A percentile compares a stretch with the other conserved stretches of the same genome.
Evolutionary conservation across 2,797 vertebrate species (phyloP).

Genomic region (Pseudochirops cupreus): DNA sequence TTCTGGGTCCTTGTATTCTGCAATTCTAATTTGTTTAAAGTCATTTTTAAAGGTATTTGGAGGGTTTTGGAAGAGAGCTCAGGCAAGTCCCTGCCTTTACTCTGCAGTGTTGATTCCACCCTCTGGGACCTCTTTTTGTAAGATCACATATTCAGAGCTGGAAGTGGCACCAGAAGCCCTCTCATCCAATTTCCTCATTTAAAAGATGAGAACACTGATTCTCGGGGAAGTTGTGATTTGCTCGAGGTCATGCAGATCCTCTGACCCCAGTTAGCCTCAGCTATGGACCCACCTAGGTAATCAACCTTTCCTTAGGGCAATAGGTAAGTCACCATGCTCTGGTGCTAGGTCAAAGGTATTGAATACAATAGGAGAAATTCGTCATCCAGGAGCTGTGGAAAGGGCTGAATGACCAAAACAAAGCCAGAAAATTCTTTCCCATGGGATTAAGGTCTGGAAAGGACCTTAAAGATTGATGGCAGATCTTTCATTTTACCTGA

Average conservation of each 20-base stretch:
- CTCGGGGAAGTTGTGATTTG: background rate
- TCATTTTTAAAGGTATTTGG: too few relatives aligned
- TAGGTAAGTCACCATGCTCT: background rate
- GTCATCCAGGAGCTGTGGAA: background rate
- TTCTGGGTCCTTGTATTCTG: too few relatives aligned
- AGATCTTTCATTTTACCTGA: background rate
- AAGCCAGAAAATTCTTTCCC: background rate
- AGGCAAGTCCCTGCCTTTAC: too few relatives aligned
- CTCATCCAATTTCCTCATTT: background rate
- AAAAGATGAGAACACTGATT: background rate
- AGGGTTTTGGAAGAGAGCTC: too few relatives aligned
- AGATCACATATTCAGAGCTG: conserved; percentile 2
- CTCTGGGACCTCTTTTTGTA: background rate
- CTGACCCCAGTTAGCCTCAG: background rate
- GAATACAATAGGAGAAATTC: background rate
- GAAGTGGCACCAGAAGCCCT: background rate
- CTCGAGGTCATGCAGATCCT: background rate
- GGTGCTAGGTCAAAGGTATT: background rate
- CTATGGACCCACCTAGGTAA: background rate
- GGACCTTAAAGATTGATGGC: background rate
- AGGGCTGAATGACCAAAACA: background rate
- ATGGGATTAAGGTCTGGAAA: background rate
- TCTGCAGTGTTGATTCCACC: too few relatives aligned
- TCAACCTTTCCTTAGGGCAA: background rate
- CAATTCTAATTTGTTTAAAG: too few relatives aligned